Base-by-base conservation (phyloP, 2,113 vertebrate genomes). In the Oncorhynchus masou region DNA sequence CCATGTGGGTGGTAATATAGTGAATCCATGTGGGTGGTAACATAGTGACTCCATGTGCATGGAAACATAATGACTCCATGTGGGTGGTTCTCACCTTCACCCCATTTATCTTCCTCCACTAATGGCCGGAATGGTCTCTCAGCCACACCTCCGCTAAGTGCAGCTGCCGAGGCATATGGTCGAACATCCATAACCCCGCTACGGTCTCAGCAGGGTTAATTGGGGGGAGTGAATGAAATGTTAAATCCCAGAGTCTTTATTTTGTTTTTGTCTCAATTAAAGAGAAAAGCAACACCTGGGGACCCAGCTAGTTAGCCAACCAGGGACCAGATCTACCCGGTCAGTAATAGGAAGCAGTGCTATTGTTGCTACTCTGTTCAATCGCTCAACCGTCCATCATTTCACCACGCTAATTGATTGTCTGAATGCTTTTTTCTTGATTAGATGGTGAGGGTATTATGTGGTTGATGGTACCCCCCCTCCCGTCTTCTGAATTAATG, bases 201-300 rank as follows among this genome's bases (percentile, higher is more conserved):
- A 7, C 39, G 68, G 39, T 16, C 9, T 29, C 77, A 88, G 79
- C 84, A 79, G 83, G 87, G 85, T 87, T 87, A 88, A 88, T 86
- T 83, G 83, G 66, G 48, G 39, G 49, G 84, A 88, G 80, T 88
- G 89, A 88, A 82, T 84, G 85, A 91, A 88, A 81, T 49, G 74
- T 76, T 83, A 79, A 65, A 83, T 81, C 62, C 81, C 62, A 74
- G 45, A 34, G 75, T 84, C 74, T 87, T 88, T 65, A 79, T 83
- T 87, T 76, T 83, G 69, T 82, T 71, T 12, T 20, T 78, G 81
- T 90, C 84, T 91, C 90, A 90, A 91, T 90, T 88, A 90, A 89
- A 80, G 72, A 83, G 78, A 84, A 71, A 83, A 81, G 79, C 68
- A 66, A 83, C 90, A 91, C 89, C 90, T 91, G 39, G 90, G 76